These are phyloP conservation scores for Lepidurus apus DNA, from an alignment of 1,140 invertebrate species.

Conservation along the genomic window DNA sequence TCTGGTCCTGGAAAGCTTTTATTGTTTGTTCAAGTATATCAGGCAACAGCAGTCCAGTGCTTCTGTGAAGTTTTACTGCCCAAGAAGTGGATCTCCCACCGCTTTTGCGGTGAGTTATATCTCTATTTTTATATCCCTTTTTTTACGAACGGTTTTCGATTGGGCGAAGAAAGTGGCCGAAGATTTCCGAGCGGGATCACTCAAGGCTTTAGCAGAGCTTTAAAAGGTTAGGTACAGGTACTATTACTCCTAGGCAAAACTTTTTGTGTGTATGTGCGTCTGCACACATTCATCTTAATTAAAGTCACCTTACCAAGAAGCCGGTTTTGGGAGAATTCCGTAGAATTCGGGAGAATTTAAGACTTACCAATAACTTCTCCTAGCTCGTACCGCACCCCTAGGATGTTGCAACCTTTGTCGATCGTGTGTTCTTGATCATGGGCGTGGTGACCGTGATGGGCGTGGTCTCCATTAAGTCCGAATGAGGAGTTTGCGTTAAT, in stretches of 20 bases:
- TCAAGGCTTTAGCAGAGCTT: background rate
- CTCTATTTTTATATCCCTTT: background rate
- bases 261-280: background rate
- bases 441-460: constrained; percentile 32
- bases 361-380: constrained; percentile 41
- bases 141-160: background rate
- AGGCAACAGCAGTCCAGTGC: background rate
- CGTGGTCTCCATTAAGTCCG: constrained; percentile 24
- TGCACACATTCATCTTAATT: background rate
- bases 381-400: constrained; percentile 40
- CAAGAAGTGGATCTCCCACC: background rate
- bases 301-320: background rate
- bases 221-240: background rate
- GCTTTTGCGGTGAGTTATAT: background rate
- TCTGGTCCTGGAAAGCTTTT: background rate
- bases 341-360: background rate
- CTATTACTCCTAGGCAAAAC: background rate
- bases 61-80: background rate
- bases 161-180: background rate
- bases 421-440: constrained; percentile 31
- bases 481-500: constrained; percentile 25
- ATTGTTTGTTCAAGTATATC: constrained; percentile 2
- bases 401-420: constrained; percentile 39
- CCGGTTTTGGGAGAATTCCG: background rate
- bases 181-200: background rate